Evolutionary conservation across 2,888 invertebrate genomes (phyloP), one percentile per base, ranked within the genome.

Genomic region (Campopleginae sp.): DNA sequence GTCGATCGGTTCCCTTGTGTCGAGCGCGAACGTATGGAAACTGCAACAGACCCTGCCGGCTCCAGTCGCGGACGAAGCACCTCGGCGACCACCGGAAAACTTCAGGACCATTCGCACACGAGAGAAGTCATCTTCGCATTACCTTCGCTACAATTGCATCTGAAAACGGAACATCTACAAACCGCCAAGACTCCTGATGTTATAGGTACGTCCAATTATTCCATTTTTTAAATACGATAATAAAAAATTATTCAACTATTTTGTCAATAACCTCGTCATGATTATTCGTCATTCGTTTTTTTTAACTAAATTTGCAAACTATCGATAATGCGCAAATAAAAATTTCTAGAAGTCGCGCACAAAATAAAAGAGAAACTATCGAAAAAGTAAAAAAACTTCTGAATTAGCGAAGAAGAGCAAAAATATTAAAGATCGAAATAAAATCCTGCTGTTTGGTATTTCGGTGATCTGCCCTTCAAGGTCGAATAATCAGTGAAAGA

Each of bases 41-140:
- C 95, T 86, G 88, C 90, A 61, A 88, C 90, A 0, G 95, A 95
- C 88, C 90, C 92, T 88, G 89, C 92, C 70, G 90, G 91, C 19
- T 90, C 91, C 27, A 93, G 94, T 87, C 93, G 90, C 31, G 94
- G 94, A 5, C 94, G 96, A 86, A 94, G 95, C 46, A 94, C 94
- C 12, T 92, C 94, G 0, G 89, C 93, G 27, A 91, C 94, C 83
- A 94, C 94, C 48, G 95, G 95, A 38, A 97, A 97, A 91, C 94
- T 96, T n/a, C 96, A 96, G 87, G 97, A 97, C 91, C 96, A 96
- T 75, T 96, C 97, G 91, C 98, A 98, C 93, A 97, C 96, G 87
- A 96, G 98, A 17, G 99, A 99, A 95, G 98, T 98, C n/a, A 98
- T 99, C 93, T 99, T 99, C 95, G 98, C 98, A 42, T 94, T 99